phyloP scores from a whole-genome alignment of 2,113 vertebrate genomes.

The Coreoperca whiteheadi region DNA sequence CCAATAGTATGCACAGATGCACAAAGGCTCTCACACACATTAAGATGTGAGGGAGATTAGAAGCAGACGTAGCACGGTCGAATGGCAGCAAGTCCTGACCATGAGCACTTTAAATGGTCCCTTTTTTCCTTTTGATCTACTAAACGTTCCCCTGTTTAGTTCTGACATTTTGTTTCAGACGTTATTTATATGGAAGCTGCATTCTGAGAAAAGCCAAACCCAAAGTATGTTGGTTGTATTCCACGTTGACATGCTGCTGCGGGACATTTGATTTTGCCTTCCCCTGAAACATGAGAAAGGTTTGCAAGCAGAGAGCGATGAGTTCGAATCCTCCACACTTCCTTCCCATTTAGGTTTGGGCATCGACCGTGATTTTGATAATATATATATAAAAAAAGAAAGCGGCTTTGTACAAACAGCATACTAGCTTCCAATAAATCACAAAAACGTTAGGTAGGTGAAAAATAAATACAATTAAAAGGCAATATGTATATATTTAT shows the following conservation, averaged over 20 bases:
- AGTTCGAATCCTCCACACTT: background rate
- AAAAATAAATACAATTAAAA: background rate
- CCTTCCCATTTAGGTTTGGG: background rate
- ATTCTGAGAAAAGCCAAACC: slow-evolving; percentile 39
- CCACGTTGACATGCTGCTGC: background rate
- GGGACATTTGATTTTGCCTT: background rate
- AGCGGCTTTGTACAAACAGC: background rate
- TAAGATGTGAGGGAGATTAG: slow-evolving; percentile 43
- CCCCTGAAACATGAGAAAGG: background rate
- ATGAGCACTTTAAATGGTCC: slow-evolving; percentile 45
- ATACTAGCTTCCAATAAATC: background rate
- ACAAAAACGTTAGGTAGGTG: background rate
- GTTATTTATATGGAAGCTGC: slow-evolving; percentile 36
- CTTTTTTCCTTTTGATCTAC: slow-evolving; percentile 49
- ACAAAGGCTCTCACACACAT: background rate
- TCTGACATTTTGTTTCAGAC: slow-evolving; percentile 47
- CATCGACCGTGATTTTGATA: background rate
- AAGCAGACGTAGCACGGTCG: slow-evolving; percentile 43
- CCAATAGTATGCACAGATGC: slow-evolving; percentile 1
- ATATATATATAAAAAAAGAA: background rate
- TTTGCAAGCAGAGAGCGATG: background rate
- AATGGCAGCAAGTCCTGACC: slow-evolving; percentile 28
- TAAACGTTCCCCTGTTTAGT: slow-evolving; percentile 50
- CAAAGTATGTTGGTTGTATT: background rate
- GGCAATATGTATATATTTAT: background rate